Evolutionary conservation across 2,888 invertebrate genomes (phyloP).

Genomic region (Cerastis rubricosa): DNA sequence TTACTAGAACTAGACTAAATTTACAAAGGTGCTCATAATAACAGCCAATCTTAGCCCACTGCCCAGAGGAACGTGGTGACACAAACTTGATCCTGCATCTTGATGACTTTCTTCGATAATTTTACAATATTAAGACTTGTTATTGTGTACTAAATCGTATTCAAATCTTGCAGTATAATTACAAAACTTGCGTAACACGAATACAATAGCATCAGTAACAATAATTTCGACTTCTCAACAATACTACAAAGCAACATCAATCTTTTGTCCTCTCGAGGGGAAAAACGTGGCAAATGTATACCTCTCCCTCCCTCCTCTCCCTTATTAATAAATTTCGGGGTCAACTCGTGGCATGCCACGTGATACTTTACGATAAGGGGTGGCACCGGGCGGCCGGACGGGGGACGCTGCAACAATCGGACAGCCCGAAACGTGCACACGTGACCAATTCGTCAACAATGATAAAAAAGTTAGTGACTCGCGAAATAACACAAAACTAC

Average conservation of each 20-base stretch:
- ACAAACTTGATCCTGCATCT: not conserved
- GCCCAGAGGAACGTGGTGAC: not conserved
- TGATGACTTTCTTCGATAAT: not conserved
- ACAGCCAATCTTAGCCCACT: not conserved
- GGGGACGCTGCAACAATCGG: not conserved
- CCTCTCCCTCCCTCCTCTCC: not conserved
- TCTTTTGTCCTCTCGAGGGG: not conserved
- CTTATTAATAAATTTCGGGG: not conserved
- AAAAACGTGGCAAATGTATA: not conserved
- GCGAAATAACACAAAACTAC: not conserved
- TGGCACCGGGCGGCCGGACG: not conserved
- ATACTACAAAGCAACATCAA: not conserved
- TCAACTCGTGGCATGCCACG: not conserved
- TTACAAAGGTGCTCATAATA: not conserved
- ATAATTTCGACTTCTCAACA: not conserved
- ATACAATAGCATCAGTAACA: not conserved
- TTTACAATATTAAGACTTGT: not conserved
- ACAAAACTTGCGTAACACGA: conserved; percentile 6
- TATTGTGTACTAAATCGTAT: not conserved
- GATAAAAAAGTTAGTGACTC: not conserved
- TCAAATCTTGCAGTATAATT: conserved; percentile 7
- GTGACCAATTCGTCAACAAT: conserved; percentile 15
- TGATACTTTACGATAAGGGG: conserved; percentile 3
- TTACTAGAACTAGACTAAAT: not conserved
- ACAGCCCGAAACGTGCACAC: not conserved